Conservation (phyloP, 2,888 invertebrate species). For the Tetanocera ferruginea region DNA sequence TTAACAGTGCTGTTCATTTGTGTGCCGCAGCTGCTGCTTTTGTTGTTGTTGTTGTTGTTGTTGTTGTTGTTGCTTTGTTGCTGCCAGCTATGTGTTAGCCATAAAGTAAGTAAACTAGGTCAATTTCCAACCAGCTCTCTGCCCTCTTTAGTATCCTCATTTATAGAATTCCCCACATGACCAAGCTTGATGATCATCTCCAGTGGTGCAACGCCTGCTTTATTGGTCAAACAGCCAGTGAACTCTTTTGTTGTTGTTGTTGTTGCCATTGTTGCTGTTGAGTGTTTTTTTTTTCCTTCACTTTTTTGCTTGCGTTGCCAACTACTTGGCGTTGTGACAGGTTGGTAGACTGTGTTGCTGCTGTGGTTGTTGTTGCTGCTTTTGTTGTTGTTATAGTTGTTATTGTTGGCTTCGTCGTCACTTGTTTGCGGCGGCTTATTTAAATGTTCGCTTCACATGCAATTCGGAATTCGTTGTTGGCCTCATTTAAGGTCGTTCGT, state of each 20-base stretch:
- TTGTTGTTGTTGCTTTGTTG: not conserved
- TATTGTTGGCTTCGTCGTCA: not conserved
- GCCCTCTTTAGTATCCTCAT: not conserved
- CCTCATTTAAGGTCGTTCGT: conserved; percentile 66
- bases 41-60: not conserved
- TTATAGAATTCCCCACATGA: not conserved
- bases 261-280: not conserved
- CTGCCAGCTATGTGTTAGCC: not conserved
- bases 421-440: conserved; percentile 21
- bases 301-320: not conserved
- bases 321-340: conserved; percentile 32
- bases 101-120: conserved; percentile 34
- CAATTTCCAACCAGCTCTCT: conserved; percentile 4
- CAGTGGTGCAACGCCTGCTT: not conserved
- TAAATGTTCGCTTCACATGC: conserved; percentile 39
- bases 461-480: conserved; percentile 47
- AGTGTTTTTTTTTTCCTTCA: not conserved
- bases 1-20: conserved; percentile 27
- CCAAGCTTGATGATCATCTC: not conserved
- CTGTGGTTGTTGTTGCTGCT: conserved; percentile 44
- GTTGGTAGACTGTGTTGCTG: conserved; percentile 32
- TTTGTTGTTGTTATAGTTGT: conserved; percentile 24
- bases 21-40: conserved; percentile 1
- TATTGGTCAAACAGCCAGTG: conserved; percentile 22
- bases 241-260: conserved; percentile 12